Conservation (phyloP, 2,888 invertebrate genomes). For the Ormia ochracea region DNA sequence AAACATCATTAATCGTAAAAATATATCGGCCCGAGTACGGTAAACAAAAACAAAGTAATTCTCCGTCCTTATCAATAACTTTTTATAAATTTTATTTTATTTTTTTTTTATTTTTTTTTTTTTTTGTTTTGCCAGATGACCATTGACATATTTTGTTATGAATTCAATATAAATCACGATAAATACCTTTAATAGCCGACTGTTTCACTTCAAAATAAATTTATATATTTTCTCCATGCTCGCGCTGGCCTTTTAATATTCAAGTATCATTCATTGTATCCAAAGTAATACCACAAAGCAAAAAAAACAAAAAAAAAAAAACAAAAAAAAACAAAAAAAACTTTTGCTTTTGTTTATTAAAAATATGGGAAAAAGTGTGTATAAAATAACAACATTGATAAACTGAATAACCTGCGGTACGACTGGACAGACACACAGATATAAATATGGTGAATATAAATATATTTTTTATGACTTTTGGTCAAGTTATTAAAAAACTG, state of each 20-base stretch:
- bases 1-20: slow-evolving; percentile 28
- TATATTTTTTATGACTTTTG: slow-evolving; percentile 33
- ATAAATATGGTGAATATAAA: not conserved
- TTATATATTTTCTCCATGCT: not conserved
- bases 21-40: not conserved
- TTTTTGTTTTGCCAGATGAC: slow-evolving; percentile 7
- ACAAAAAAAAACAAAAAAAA: no score
- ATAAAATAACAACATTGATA: slow-evolving; percentile 30
- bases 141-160: slow-evolving; percentile 31
- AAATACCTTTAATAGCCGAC: slow-evolving; percentile 34
- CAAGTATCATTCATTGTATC: not conserved
- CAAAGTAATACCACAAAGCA: not conserved
- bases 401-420: slow-evolving; percentile 29
- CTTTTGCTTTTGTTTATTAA: not conserved
- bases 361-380: not conserved
- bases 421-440: not conserved
- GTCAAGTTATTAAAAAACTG: slow-evolving; percentile 38
- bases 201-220: slow-evolving; percentile 22
- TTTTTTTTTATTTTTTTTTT: no score
- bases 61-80: not conserved
- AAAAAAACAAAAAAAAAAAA: no score
- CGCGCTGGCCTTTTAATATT: slow-evolving; percentile 8
- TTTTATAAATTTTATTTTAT: not conserved
- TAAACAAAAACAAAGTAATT: not conserved
- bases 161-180: slow-evolving; percentile 36